Conservation (phyloP, 1,140 invertebrate species). For the Campoletis sonorensis region DNA sequence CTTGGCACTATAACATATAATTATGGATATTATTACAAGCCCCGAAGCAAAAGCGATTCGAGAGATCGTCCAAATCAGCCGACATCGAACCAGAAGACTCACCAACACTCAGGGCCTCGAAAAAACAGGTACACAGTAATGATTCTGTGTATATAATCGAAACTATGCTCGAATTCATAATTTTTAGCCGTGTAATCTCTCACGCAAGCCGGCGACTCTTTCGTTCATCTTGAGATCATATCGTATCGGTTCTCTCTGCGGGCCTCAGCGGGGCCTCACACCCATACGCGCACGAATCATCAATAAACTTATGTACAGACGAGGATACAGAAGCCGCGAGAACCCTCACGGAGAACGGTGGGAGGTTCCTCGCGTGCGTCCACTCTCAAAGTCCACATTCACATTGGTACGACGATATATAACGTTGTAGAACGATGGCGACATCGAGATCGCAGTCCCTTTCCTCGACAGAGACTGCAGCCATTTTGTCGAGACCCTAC, state of each 20-base stretch:
- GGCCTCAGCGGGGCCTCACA: not conserved
- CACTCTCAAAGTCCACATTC: not conserved
- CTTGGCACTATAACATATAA: conserved; percentile 21
- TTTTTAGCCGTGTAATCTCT: conserved; percentile 17
- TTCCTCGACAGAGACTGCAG: too few relatives aligned
- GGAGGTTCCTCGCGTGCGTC: conserved; percentile 28
- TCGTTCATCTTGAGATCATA: conserved; percentile 22
- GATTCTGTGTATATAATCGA: not conserved
- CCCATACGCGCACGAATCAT: too few relatives aligned
- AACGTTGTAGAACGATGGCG: conserved; percentile 13
- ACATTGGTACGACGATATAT: not conserved
- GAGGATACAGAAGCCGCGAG: not conserved
- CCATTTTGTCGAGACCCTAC: too few relatives aligned
- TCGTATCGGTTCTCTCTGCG: not conserved
- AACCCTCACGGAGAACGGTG: not conserved
- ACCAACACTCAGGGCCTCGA: too few relatives aligned
- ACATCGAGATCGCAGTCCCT: not conserved
- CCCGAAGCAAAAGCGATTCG: not conserved
- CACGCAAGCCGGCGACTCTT: conserved; percentile 10
- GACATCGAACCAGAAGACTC: too few relatives aligned
- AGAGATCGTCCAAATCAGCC: too few relatives aligned
- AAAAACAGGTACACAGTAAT: too few relatives aligned
- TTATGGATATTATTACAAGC: conserved; percentile 28
- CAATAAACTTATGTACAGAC: not conserved
- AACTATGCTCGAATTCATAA: conserved; percentile 27